Conservation (phyloP, 1,140 invertebrate species). For the Listronotus bonariensis region DNA sequence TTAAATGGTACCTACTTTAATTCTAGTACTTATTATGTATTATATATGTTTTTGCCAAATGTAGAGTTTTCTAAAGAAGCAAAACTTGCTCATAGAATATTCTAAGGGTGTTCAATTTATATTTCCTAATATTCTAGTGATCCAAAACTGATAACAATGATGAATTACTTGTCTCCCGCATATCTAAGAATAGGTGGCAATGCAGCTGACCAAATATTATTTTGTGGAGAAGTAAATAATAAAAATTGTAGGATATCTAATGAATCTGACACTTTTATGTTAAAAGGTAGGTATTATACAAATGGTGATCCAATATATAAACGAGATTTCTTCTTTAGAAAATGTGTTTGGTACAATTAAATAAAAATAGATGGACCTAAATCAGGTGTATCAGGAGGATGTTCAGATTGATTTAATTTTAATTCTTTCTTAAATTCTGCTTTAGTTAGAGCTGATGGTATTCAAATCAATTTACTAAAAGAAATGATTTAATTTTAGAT, state of each 20-base stretch:
- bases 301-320: no score
- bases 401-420: background rate
- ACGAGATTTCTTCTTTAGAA: no score
- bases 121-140: slow-evolving; percentile 55
- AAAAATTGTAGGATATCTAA: slow-evolving; percentile 24
- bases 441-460: background rate
- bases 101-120: no score
- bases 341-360: no score
- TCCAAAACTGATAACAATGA: slow-evolving; percentile 60
- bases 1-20: no score
- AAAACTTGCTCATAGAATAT: no score
- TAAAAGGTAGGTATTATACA: no score
- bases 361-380: no score
- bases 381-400: no score
- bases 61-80: no score
- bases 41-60: no score
- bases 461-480: background rate
- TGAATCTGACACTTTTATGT: slow-evolving; percentile 8
- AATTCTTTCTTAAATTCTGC: background rate
- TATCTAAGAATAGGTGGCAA: slow-evolving; percentile 69
- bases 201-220: slow-evolving; percentile 68
- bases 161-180: slow-evolving; percentile 62
- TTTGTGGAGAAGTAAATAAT: slow-evolving; percentile 54
- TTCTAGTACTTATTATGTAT: no score
- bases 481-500: slow-evolving; percentile 40